Percentiles rank a stretch among this genome's conserved stretches.
phyloP scores from a whole-genome alignment of 1,140 invertebrate genomes.

The Papilio polyxenes region DNA sequence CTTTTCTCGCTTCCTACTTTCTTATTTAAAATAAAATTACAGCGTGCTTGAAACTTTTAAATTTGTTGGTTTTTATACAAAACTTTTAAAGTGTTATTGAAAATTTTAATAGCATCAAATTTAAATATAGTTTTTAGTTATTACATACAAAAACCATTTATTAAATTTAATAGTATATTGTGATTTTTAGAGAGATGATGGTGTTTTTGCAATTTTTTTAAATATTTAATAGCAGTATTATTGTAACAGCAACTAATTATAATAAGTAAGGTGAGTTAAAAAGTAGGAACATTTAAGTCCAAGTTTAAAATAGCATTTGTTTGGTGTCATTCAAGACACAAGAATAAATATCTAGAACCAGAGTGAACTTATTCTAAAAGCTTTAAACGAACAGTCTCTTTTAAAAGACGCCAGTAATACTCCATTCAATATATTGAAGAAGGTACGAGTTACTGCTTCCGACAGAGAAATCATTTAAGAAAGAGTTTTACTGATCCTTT shows the following conservation, averaged over 20 bases:
- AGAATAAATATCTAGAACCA: constrained; percentile 3
- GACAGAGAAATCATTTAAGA: constrained; percentile 1
- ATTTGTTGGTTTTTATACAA: constrained; percentile 13
- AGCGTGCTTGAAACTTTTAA: constrained; percentile 23
- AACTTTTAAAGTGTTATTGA: neutral
- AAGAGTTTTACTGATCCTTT: neutral
- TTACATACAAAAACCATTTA: neutral
- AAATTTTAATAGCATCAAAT: neutral
- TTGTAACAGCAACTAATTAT: too few species aligned
- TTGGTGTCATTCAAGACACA: neutral
- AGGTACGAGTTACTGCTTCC: constrained; percentile 14
- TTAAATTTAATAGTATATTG: too few species aligned
- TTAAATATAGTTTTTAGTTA: neutral
- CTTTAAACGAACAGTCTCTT: constrained; percentile 24
- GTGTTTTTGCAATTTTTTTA: too few species aligned
- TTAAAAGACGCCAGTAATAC: neutral
- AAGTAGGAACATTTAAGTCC: too few species aligned
- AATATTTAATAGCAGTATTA: too few species aligned
- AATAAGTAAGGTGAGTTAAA: too few species aligned
- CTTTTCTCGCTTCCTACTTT: constrained; percentile 19
- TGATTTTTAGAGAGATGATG: too few species aligned
- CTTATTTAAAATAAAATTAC: constrained; percentile 25
- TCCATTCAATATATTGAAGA: constrained; percentile 8
- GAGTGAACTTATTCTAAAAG: constrained; percentile 21
- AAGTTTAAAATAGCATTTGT: neutral